phyloP scores from a whole-genome alignment of 2,888 invertebrate genomes.

The Yponomeuta sedellus region DNA sequence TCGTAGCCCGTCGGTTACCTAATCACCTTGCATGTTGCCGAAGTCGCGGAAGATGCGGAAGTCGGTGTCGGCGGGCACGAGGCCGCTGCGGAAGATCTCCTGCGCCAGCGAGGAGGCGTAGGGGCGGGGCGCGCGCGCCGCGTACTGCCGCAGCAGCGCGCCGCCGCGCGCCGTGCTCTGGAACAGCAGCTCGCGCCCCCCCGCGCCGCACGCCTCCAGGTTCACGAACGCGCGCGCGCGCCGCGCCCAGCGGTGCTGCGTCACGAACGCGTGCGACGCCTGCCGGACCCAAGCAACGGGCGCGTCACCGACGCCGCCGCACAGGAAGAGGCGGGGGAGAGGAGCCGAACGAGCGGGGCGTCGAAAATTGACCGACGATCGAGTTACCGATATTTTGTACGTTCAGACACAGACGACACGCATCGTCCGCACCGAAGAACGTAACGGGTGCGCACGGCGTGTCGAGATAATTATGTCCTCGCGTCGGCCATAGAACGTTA shows the following conservation, averaged over 20 bases:
- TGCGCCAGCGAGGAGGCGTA: conserved; percentile 90
- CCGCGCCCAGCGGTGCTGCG: conserved; percentile 88
- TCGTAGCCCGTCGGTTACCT: too few relatives aligned
- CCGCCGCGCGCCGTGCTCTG: conserved; percentile 71
- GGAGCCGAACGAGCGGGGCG: too few relatives aligned
- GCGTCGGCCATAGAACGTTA: too few relatives aligned
- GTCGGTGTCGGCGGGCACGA: conserved; percentile 95
- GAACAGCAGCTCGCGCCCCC: conserved; percentile 91
- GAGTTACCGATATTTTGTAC: too few relatives aligned
- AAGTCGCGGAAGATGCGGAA: conserved; percentile 93
- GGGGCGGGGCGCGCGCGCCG: conserved; percentile 87
- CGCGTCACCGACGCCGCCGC: too few relatives aligned
- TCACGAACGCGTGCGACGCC: conserved; percentile 92
- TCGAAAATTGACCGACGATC: too few relatives aligned
- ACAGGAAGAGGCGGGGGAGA: too few relatives aligned
- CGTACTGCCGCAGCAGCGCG: conserved; percentile 26
- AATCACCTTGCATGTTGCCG: conserved; percentile 86
- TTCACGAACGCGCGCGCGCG: conserved; percentile 86
- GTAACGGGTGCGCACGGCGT: too few relatives aligned
- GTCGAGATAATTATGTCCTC: too few relatives aligned
- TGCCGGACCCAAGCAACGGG: too few relatives aligned
- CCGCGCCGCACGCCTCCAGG: conserved; percentile 92
- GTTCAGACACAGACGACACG: too few relatives aligned
- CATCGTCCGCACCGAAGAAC: too few relatives aligned
- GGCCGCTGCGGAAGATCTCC: conserved; percentile 92